Evolutionary conservation across 2,113 vertebrate genomes (phyloP).

Genomic region (Proterorhinus semilunaris): DNA sequence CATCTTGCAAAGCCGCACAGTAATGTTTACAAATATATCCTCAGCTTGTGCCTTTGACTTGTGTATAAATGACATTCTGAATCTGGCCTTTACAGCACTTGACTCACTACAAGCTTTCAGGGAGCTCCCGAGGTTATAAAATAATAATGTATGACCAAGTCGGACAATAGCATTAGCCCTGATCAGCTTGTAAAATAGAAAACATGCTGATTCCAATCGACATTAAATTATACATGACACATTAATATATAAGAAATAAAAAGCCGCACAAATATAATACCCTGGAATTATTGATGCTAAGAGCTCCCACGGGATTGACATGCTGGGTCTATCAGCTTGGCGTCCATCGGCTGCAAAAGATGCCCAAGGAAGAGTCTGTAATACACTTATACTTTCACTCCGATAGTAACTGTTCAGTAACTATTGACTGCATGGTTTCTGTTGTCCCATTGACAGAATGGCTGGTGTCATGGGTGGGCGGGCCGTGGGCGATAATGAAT

Average conservation of each 20-base stretch:
- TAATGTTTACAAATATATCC: slow-evolving; percentile 49
- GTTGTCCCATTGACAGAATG: slow-evolving; percentile 8
- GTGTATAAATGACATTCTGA: slow-evolving; percentile 63
- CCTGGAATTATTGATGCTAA: slow-evolving; percentile 11
- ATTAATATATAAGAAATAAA: slow-evolving; percentile 10
- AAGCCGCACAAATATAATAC: not conserved
- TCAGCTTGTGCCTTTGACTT: slow-evolving; percentile 50
- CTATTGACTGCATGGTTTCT: not conserved
- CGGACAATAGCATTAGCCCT: slow-evolving; percentile 5
- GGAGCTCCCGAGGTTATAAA: slow-evolving; percentile 43
- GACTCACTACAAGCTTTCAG: slow-evolving; percentile 44
- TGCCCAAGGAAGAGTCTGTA: not conserved
- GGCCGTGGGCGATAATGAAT: slow-evolving; percentile 23
- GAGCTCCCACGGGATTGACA: not conserved
- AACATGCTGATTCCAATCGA: slow-evolving; percentile 4
- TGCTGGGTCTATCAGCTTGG: not conserved
- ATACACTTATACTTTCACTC: not conserved
- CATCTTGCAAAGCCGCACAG: slow-evolving; percentile 36
- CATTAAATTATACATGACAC: not conserved
- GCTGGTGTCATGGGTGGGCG: slow-evolving; percentile 11
- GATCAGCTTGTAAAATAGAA: slow-evolving; percentile 7
- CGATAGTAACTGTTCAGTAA: not conserved
- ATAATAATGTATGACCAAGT: slow-evolving; percentile 15
- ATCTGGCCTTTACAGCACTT: slow-evolving; percentile 50
- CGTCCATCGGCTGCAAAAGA: not conserved